Base-by-base conservation (phyloP, 2,888 invertebrate species). In the Cistogaster globosa region DNA sequence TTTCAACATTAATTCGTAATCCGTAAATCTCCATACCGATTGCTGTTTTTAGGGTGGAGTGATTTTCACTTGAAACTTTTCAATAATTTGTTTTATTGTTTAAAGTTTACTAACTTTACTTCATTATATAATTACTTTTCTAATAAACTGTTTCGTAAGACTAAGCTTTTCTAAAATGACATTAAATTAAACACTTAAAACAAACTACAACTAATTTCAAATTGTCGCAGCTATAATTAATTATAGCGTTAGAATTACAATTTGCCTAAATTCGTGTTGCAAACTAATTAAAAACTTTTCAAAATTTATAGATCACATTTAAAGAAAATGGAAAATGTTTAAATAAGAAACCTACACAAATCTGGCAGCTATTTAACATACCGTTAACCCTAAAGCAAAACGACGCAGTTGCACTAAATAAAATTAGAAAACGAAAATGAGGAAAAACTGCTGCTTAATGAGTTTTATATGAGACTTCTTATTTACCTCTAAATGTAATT, bases 221-320 rank as follows among this genome's bases (percentile, higher is more conserved):
- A 16, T 38, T 16, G 38, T 68, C 42, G 42, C 42, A 20, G 18
- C 36, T 16, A 14, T 18, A 71, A 57, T 45, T 69, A 69, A 32
- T 26, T 57, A 26, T 8, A 9, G 22, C n/a, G 22, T 38, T 55
- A n/a, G 11, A 12, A 5, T 6, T 14, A 6, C 1, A 18, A 9
- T 42, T n/a, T 12, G 22, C n/a, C 16, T 12, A 36, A 60, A 60
- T 53, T 20, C 22, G 8, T n/a, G 32, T 55, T n/a, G 53, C 11
- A 38, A 78, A 69, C 60, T 79, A 57, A 71, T 72, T 72, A 57
- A 79, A 78, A 72, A 57, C 65, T 58, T 68, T 36, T 18, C 26
- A 45, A 80, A 72, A 67, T 65, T 65, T 65, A 48, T 26, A 51
- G 38, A 48, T 57, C 42, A 36, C 57, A 65, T 51, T 51, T 57